A percentile compares a stretch with the other conserved stretches of the same genome.
Evolutionary conservation across 2,888 invertebrate species (phyloP).

Genomic region (Penaeus monodon): DNA sequence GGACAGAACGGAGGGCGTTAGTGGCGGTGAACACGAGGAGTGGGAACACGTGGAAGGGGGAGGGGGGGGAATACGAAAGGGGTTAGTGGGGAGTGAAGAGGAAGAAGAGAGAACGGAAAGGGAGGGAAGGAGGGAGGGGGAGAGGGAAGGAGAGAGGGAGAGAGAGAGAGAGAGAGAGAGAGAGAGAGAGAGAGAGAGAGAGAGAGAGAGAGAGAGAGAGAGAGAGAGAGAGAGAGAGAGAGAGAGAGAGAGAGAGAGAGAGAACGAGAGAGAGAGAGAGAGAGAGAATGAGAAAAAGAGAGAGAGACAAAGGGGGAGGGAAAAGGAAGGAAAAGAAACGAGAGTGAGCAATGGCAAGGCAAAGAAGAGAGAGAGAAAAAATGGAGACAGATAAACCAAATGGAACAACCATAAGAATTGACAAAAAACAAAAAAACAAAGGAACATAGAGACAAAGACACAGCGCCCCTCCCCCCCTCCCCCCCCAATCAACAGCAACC

Average conservation of each 20-base stretch:
- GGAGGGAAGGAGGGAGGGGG: neutral
- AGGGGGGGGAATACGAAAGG: too few species aligned
- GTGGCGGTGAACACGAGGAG: neutral
- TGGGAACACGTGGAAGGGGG: too few species aligned
- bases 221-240: conserved; percentile 6
- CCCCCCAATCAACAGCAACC: too few species aligned
- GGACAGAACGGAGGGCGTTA: neutral
- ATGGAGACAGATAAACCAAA: too few species aligned
- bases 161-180: conserved; percentile 30
- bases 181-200: conserved; percentile 27
- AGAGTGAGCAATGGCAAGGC: neutral
- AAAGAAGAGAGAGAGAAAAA: neutral
- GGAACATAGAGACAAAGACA: too few species aligned
- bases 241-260: conserved; percentile 16
- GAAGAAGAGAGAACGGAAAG: too few species aligned
- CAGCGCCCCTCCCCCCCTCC: too few species aligned
- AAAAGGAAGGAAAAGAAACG: neutral
- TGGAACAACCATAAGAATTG: neutral
- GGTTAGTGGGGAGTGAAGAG: too few species aligned
- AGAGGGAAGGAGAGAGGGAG: conserved; percentile 11
- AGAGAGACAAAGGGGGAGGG: neutral
- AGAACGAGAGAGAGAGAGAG: neutral
- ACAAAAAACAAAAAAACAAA: too few species aligned
- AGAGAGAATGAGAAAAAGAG: conserved; percentile 7
- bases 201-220: neutral